A percentile compares a stretch with the other conserved stretches of the same genome.
Conservation (phyloP, 2,797 vertebrate genomes). For the Kryptopterus vitreolus region DNA sequence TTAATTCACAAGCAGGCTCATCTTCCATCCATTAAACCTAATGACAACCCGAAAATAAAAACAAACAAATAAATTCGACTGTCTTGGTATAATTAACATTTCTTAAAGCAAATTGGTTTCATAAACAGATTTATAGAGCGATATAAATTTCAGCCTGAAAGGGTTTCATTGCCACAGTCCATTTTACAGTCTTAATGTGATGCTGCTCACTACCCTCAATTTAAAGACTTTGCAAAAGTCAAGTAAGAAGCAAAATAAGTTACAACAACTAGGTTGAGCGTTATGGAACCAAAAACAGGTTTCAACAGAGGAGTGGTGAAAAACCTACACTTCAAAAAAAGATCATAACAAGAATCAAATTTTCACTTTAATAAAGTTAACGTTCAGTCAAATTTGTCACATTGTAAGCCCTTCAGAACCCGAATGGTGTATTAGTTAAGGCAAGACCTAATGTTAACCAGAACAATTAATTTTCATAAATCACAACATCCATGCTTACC, state of each 20-base stretch:
- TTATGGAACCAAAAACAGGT: neutral
- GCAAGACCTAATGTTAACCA: neutral
- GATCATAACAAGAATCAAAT: neutral
- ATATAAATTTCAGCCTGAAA: neutral
- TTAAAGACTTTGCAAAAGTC: neutral
- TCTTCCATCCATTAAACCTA: neutral
- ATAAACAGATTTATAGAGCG: neutral
- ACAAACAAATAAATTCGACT: neutral
- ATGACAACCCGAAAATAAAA: neutral
- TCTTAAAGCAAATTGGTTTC: neutral
- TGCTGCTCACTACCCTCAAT: neutral
- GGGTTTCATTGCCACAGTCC: neutral
- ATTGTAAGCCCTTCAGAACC: neutral
- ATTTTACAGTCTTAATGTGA: neutral
- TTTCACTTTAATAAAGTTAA: neutral
- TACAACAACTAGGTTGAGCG: neutral
- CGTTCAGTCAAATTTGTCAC: neutral
- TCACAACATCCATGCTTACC: slow-evolving; percentile 59
- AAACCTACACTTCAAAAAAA: too few relatives aligned
- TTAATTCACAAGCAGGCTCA: neutral
- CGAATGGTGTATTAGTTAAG: neutral
- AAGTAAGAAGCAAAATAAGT: neutral
- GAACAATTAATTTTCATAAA: neutral
- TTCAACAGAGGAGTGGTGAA: neutral
- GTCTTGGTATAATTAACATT: neutral